Percentiles rank a stretch among this genome's conserved stretches.
Conservation (phyloP, 2,888 invertebrate genomes). For the Stratiomys singularior region DNA sequence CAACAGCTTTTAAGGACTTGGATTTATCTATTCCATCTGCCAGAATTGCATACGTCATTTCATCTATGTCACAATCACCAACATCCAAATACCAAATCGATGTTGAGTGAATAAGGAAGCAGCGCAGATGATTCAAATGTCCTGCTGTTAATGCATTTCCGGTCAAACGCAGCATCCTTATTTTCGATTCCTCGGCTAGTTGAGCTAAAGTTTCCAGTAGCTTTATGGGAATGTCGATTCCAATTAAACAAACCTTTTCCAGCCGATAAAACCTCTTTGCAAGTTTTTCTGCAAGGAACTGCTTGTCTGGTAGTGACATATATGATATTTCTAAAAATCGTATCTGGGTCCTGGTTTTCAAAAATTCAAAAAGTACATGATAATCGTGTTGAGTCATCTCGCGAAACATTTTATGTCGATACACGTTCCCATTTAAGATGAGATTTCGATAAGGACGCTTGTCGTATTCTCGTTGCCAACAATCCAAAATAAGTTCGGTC, state of each 20-base stretch:
- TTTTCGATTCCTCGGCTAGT: neutral
- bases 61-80: constrained; percentile 55
- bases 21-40: constrained; percentile 63
- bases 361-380: constrained; percentile 56
- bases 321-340: constrained; percentile 55
- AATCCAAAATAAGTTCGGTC: constrained; percentile 57
- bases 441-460: constrained; percentile 59
- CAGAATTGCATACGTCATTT: constrained; percentile 59
- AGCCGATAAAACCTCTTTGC: constrained; percentile 2
- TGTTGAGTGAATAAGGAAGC: constrained; percentile 46
- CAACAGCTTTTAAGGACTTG: constrained; percentile 54
- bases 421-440: constrained; percentile 57
- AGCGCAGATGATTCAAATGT: constrained; percentile 44
- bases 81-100: constrained; percentile 49
- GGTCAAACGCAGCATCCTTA: constrained; percentile 45
- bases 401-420: constrained; percentile 58
- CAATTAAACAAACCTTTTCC: constrained; percentile 41
- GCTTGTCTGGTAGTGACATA: neutral
- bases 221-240: constrained; percentile 37
- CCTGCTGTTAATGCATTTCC: constrained; percentile 46
- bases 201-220: constrained; percentile 23
- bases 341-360: constrained; percentile 52
- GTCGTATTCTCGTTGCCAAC: constrained; percentile 63
- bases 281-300: neutral
- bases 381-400: constrained; percentile 57